These are phyloP conservation scores for Andinoacara biseriatus DNA, from an alignment of 2,113 vertebrate species.

Conservation along the genomic window DNA sequence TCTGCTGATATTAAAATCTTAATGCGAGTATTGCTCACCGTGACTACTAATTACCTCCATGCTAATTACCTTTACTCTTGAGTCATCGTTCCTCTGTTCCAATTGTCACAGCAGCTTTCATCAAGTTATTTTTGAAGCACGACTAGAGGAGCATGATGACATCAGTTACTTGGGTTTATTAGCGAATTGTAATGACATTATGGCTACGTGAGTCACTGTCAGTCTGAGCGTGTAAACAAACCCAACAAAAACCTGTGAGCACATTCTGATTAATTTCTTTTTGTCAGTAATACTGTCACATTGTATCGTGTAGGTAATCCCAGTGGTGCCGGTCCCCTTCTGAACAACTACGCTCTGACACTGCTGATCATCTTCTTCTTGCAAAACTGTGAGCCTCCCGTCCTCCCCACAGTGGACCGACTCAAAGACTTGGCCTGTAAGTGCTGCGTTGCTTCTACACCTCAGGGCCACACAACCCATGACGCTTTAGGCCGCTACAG, in stretches of 20 bases:
- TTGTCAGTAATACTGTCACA: not conserved
- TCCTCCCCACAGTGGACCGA: conserved; percentile 82
- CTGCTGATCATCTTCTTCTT: conserved; percentile 90
- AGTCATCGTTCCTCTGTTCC: not conserved
- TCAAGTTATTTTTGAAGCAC: not conserved
- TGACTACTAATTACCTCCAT: not conserved
- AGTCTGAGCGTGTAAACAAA: not conserved
- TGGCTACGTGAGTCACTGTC: not conserved
- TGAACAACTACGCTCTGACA: conserved; percentile 93
- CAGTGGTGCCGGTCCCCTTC: conserved; percentile 85
- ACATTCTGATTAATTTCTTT: not conserved
- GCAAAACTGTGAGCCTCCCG: conserved; percentile 86
- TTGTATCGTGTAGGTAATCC: conserved; percentile 76
- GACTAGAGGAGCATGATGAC: not conserved
- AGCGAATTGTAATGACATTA: not conserved
- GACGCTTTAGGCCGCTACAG: too few relatives aligned
- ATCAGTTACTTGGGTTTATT: not conserved
- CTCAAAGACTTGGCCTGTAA: conserved; percentile 86
- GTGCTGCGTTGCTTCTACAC: conserved; percentile 10
- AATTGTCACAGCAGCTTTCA: not conserved
- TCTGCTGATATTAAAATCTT: not conserved
- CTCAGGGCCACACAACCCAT: not conserved
- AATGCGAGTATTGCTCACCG: not conserved
- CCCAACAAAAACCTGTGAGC: not conserved
- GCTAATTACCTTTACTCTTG: conserved; percentile 7